These are phyloP conservation scores for Periophthalmus modestus DNA, from an alignment of 2,113 vertebrate species.

Conservation along the genomic window DNA sequence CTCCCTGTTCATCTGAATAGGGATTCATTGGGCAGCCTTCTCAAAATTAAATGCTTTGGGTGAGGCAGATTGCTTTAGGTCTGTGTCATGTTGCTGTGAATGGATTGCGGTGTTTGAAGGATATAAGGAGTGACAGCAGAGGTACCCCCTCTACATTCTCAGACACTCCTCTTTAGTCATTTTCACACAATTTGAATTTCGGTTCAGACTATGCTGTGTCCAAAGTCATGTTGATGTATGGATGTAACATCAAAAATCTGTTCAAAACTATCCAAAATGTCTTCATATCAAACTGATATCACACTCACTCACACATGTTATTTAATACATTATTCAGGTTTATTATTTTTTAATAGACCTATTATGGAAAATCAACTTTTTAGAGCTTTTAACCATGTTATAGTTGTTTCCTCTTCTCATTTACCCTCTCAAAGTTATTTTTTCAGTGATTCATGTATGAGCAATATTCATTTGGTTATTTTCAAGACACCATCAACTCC, in stretches of 20 bases:
- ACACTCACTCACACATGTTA: too few species aligned
- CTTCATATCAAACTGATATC: background rate
- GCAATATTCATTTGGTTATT: too few species aligned
- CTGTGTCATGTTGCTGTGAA: conserved; percentile 94
- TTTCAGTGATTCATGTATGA: too few species aligned
- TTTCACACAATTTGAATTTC: conserved; percentile 17
- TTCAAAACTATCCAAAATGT: background rate
- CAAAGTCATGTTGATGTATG: conserved; percentile 8
- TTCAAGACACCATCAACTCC: too few species aligned
- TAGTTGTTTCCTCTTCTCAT: too few species aligned
- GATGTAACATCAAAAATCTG: background rate
- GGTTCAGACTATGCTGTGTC: conserved; percentile 8
- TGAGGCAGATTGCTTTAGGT: conserved; percentile 91
- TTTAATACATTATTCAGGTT: too few species aligned
- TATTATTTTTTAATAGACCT: too few species aligned
- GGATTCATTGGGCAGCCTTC: conserved; percentile 91
- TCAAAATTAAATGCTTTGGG: conserved; percentile 98
- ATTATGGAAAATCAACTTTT: too few species aligned
- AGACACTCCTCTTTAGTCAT: conserved; percentile 35
- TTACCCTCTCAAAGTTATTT: too few species aligned
- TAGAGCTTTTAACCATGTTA: too few species aligned
- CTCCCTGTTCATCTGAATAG: conserved; percentile 89
- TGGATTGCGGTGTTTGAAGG: conserved; percentile 87
- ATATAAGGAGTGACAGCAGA: conserved; percentile 90
- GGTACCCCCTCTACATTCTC: conserved; percentile 79